A percentile compares a stretch with the other conserved stretches of the same genome.
Conservation (phyloP, 2,797 vertebrate genomes). For the Lepilemur ruficaudatus region DNA sequence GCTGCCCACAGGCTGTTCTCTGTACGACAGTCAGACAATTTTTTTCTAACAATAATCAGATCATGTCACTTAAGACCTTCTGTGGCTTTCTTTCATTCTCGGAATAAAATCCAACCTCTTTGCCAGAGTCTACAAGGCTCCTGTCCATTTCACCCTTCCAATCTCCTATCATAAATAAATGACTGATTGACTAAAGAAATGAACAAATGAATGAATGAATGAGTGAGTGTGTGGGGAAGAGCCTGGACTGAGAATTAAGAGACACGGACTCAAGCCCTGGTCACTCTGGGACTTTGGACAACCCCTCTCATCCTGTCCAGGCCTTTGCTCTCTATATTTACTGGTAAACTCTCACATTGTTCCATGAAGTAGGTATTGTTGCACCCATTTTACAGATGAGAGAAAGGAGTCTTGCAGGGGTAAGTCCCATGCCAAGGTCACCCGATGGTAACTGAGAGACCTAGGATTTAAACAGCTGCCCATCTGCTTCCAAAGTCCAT, state of each 20-base stretch:
- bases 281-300: neutral
- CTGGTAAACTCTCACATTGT: neutral
- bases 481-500: neutral
- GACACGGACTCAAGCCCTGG: too few relatives aligned
- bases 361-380: neutral
- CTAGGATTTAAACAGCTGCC: neutral
- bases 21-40: fast-evolving
- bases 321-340: neutral
- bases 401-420: neutral
- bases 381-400: neutral
- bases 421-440: neutral
- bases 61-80: neutral
- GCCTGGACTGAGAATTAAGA: neutral
- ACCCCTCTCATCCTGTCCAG: neutral
- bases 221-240: neutral
- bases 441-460: neutral
- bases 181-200: neutral
- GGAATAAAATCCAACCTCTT: neutral
- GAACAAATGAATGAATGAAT: neutral
- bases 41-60: neutral
- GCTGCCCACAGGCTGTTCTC: neutral
- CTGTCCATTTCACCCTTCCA: neutral
- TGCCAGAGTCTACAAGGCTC: neutral
- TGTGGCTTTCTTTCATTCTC: neutral
- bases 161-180: neutral